These are phyloP conservation scores for Enteromius afrohamiltoni DNA, from an alignment of 2,797 vertebrate genomes.

Conservation along the genomic window DNA sequence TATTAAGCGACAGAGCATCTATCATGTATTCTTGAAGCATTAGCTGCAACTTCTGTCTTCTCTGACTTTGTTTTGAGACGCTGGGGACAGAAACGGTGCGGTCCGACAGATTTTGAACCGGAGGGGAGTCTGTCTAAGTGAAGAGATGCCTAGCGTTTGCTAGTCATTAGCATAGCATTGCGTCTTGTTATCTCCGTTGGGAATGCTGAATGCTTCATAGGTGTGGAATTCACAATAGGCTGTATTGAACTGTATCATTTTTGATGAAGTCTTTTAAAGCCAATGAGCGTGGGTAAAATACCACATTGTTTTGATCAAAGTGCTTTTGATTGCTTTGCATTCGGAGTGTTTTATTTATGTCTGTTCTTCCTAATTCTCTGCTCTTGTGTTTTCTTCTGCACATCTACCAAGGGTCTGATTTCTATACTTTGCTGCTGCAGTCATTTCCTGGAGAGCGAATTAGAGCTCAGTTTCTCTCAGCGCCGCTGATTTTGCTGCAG, in stretches of 20 bases:
- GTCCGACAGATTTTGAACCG: constrained; percentile 13
- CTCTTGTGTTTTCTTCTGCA: constrained; percentile 19
- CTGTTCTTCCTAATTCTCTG: constrained; percentile 1
- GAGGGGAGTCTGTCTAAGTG: constrained; percentile 10
- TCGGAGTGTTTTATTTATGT: background rate
- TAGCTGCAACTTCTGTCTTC: constrained; percentile 1
- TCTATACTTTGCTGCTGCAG: constrained; percentile 2
- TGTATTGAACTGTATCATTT: background rate
- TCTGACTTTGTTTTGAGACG: constrained; percentile 14
- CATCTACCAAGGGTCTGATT: constrained; percentile 19
- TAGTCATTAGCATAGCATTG: constrained; percentile 32
- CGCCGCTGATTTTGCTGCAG: background rate
- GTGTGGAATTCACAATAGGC: background rate
- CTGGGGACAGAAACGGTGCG: background rate
- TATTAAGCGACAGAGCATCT: constrained; percentile 29
- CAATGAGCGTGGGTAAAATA: background rate
- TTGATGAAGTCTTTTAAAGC: background rate
- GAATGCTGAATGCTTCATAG: background rate
- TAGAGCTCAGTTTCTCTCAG: background rate
- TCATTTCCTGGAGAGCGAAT: constrained; percentile 31
- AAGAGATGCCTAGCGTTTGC: background rate
- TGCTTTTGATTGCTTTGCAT: constrained; percentile 8
- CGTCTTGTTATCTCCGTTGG: constrained; percentile 17
- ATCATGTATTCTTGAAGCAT: constrained; percentile 14
- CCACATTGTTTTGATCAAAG: background rate